phyloP scores from a whole-genome alignment of 2,888 invertebrate species.

The Drymonia ruficornis region DNA sequence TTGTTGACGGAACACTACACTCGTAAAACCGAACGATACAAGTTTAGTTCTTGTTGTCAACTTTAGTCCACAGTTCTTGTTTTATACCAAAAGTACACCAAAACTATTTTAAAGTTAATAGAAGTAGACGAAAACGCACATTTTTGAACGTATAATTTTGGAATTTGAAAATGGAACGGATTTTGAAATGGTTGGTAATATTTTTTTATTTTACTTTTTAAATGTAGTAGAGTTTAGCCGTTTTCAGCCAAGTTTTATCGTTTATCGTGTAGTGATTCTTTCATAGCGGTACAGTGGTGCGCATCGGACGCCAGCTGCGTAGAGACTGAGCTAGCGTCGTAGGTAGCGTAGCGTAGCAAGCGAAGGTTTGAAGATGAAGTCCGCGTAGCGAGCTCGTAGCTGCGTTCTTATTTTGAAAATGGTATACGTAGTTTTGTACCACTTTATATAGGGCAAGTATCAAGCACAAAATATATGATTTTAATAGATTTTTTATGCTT shows the following conservation, averaged over 20 bases:
- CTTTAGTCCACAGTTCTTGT: constrained; percentile 15
- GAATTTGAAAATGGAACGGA: constrained; percentile 10
- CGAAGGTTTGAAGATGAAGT: neutral
- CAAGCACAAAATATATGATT: too few relatives aligned
- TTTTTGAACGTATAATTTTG: constrained; percentile 10
- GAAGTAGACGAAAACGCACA: constrained; percentile 14
- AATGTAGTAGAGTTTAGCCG: constrained; percentile 8
- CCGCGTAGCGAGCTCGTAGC: constrained; percentile 1
- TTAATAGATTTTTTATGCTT: too few relatives aligned
- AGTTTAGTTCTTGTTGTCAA: constrained; percentile 19
- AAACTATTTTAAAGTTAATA: neutral
- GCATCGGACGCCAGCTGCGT: constrained; percentile 46
- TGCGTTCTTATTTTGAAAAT: neutral
- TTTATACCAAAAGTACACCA: constrained; percentile 10
- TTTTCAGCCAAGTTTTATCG: constrained; percentile 32
- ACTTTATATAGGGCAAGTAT: too few relatives aligned
- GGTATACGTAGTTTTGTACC: neutral
- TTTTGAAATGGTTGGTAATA: neutral
- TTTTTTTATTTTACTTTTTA: constrained; percentile 7
- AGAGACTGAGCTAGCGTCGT: constrained; percentile 48
- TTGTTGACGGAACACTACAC: constrained; percentile 24
- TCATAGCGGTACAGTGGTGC: constrained; percentile 41
- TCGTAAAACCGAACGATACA: constrained; percentile 25
- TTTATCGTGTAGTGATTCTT: constrained; percentile 39
- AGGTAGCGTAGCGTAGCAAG: neutral